Evolutionary conservation across 2,888 invertebrate species (phyloP), one percentile per base, ranked within the genome.

Genomic region (Timema cristinae): DNA sequence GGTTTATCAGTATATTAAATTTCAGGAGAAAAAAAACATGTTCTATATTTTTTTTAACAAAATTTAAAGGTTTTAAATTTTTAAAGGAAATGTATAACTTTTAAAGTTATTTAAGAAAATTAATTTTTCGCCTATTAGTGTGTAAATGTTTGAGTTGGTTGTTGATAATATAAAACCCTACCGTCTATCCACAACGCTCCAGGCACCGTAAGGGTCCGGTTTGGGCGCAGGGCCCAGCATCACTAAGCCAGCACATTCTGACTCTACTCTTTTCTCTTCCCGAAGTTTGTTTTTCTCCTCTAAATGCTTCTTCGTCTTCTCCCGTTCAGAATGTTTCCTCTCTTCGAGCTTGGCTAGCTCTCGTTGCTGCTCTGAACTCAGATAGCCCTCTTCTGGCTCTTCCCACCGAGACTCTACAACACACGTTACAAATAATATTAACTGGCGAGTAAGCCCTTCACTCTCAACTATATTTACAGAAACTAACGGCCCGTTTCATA

Each of bases 391-490:
- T 68, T 83, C 83, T 0, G 95, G 94, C 9, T 88, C 82, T 75
- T 90, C 88, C 92, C 92, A 94, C 4, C 87, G 86, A 0, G 93
- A 89, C 83, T 92, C 94, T 92, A 79, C 68, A 84, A 32, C 32
- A 32, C 32, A 32, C 1, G 32, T 32, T 32, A 32, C 32, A 32
- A 32, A 32, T 32, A 32, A 4, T 32, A 32, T 32, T 32, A 32
- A 32, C 32, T 32, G 32, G 32, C 32, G 32, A 32, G 32, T 32
- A 32, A 32, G 4, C 32, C 32, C 32, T 32, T 32, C 32, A 32
- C 32, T 32, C 32, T 2, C 32, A 32, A 32, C 32, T 32, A 32
- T 32, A 32, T 32, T 32, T 32, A 32, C 32, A 32, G 32, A 32
- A 32, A 32, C 32, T 32, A 32, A 32, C 2, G 32, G 32, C 32